Evolutionary conservation across 2,888 invertebrate species (phyloP), one percentile per base, ranked within the genome.

Genomic region (Apomyelois bistriatella): DNA sequence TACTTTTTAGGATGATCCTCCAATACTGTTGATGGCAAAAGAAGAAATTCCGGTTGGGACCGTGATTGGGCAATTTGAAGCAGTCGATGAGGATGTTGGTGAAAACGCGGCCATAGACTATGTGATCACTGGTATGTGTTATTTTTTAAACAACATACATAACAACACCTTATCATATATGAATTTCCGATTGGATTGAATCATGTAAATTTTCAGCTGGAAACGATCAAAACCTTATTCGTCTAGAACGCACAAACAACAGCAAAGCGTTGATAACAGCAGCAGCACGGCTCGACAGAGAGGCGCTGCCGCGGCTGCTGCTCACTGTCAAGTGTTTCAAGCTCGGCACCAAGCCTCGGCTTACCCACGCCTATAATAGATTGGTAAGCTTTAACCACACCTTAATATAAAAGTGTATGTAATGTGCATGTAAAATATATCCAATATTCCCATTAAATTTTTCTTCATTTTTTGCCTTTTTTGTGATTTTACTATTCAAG

Each of bases 61-160:
- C 0, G 82, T 92, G 3, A 92, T 96, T 8, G 96, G 95, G 0
- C 86, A 91, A 47, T 74, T 96, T 9, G 88, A 92, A 61, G 96
- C 95, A 0, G 79, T 94, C 15, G 96, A 96, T 68, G 93, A 94
- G 65, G 96, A 96, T 62, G 92, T 94, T 8, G 94, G 89, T 3
- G 94, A 94, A 8, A 96, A 96, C 74, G 95, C 95, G 0, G 92
- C 92, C 54, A 93, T 96, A 54, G 94, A 95, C 66, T 96, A 96
- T 64, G 84, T 91, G 0, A 94, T 96, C 12, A 93, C 92, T 51
- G 93, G 92, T 93, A 75, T 67, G 72, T 32, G 7, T 32, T 32
- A n/a, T n/a, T n/a, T n/a, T n/a, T n/a, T n/a, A n/a, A n/a, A n/a
- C n/a, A n/a, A n/a, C n/a, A n/a, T n/a, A n/a, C n/a, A n/a, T n/a